Base-by-base conservation (phyloP, 2,113 vertebrate species). In the Pollachius pollachius region DNA sequence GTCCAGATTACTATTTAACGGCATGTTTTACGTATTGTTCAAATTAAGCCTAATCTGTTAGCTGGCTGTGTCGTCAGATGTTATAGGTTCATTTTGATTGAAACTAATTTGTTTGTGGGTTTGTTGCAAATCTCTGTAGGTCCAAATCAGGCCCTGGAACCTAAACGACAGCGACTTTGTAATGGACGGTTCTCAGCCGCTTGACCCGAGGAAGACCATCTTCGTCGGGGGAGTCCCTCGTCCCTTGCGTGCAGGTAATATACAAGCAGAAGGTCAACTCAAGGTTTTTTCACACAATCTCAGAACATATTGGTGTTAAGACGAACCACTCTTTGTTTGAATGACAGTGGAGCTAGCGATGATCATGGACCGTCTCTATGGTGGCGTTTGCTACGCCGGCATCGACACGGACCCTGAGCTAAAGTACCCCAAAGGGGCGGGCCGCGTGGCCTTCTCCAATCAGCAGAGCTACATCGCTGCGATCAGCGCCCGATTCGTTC, bases 401-500 rank as follows among this genome's bases (percentile, higher is more conserved):
- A 99, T 99, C 67, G 97, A 99, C 86, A 99, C 97, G 1, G 97
- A 99, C 90, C 97, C 97, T 62, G 97, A 99, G 86, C 93, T 99
- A 62, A 99, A 99, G 85, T 99, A 99, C 90, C 97, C 97, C 34
- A 99, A 99, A 88, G 97, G 97, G 81, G 97, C 97, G 4, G 97
- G 97, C 86, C 93, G 97, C 69, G 97, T 99, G 72, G 97, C 97
- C 0, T 99, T 99, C 85, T 99, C 97, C 78, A 99, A 99, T 94
- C 97, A 99, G 85, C 97, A 99, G 90, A 99, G 97, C 90, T 99
- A 99, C 94, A 99, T 99, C 89, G 97, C 97, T 92, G 97, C 97
- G 91, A 99, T 99, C 89, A 99, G 97, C 73, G 97, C 97, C 87
- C 95, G 97, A 92, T 99, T 99, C 89, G 97, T 99, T 89, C 97